phyloP scores from a whole-genome alignment of 2,797 vertebrate species.

The Myripristis jacobus region DNA sequence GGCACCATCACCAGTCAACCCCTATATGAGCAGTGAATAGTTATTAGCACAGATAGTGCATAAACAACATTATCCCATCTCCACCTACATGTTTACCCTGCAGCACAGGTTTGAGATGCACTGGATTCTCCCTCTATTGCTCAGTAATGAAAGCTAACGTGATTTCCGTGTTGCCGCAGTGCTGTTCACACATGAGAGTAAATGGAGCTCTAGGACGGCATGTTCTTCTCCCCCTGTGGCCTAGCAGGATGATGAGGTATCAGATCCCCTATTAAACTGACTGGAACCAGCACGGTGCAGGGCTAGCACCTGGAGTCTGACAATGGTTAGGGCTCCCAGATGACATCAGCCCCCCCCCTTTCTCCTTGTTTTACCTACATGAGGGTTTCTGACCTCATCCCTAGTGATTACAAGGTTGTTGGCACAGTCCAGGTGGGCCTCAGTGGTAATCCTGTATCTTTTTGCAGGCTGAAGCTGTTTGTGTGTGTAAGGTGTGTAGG shows the following conservation, averaged over 20 bases:
- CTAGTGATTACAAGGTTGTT: neutral
- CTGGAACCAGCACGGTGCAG: conserved; percentile 11
- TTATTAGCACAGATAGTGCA: conserved; percentile 31
- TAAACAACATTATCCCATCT: conserved; percentile 46
- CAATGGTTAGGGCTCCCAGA: conserved; percentile 15
- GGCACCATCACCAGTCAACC: conserved; percentile 35
- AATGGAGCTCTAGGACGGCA: conserved; percentile 22
- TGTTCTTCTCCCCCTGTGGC: conserved; percentile 34
- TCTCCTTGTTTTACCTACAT: neutral
- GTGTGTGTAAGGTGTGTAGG: neutral
- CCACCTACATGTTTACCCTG: conserved; percentile 37
- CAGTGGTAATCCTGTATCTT: neutral
- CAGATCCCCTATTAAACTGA: conserved; percentile 48
- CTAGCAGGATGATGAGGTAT: conserved; percentile 17
- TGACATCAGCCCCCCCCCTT: neutral
- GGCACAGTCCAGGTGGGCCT: neutral
- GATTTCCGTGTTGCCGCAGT: conserved; percentile 7
- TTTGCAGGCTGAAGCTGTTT: conserved; percentile 1
- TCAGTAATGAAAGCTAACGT: conserved; percentile 33
- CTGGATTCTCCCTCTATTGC: conserved; percentile 5
- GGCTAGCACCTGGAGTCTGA: conserved; percentile 29
- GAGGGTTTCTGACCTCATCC: neutral
- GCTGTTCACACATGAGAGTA: conserved; percentile 11
- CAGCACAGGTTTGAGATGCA: conserved; percentile 35
- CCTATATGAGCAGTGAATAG: conserved; percentile 20